Evolutionary conservation across 1,140 invertebrate genomes (phyloP).

Genomic region (Pseudomyrmex flavicornis): DNA sequence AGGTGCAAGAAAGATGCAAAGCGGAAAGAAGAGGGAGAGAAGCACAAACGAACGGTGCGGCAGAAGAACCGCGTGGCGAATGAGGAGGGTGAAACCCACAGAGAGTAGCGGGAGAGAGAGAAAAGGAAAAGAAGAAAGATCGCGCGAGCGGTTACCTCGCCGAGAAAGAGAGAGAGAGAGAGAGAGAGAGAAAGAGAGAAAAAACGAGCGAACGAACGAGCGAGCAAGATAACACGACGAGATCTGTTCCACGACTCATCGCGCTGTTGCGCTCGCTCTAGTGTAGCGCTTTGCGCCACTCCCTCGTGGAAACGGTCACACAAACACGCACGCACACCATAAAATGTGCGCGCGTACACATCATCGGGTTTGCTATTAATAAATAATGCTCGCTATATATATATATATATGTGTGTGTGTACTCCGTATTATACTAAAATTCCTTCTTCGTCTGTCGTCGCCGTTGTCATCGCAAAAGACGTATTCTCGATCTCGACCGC

Average conservation of each 20-base stretch:
- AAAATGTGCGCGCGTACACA: not conserved
- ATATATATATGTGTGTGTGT: slow-evolving; percentile 62
- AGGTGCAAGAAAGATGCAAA: slow-evolving; percentile 67
- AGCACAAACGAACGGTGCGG: slow-evolving; percentile 41
- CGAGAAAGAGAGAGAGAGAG: not conserved
- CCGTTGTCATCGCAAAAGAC: slow-evolving; percentile 13
- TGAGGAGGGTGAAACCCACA: slow-evolving; percentile 18
- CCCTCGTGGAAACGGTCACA: slow-evolving; percentile 54
- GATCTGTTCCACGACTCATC: slow-evolving; percentile 73
- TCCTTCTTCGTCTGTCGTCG: slow-evolving; percentile 11
- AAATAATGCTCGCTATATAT: slow-evolving; percentile 72
- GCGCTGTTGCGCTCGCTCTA: slow-evolving; percentile 72
- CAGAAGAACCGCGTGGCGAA: slow-evolving; percentile 33
- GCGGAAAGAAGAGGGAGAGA: slow-evolving; percentile 67
- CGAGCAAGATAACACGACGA: slow-evolving; percentile 45
- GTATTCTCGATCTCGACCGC: slow-evolving; percentile 48
- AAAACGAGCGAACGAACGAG: slow-evolving; percentile 14
- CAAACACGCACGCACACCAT: not conserved
- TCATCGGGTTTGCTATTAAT: slow-evolving; percentile 72
- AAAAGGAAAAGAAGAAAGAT: slow-evolving; percentile 54
- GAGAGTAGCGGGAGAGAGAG: slow-evolving; percentile 35
- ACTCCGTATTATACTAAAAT: slow-evolving; percentile 69
- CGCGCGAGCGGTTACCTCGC: slow-evolving; percentile 18
- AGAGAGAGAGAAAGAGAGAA: slow-evolving; percentile 42
- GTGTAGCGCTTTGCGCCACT: slow-evolving; percentile 69